Evolutionary conservation across 2,888 invertebrate species (phyloP).

Genomic region (Ectemnius continuus): DNA sequence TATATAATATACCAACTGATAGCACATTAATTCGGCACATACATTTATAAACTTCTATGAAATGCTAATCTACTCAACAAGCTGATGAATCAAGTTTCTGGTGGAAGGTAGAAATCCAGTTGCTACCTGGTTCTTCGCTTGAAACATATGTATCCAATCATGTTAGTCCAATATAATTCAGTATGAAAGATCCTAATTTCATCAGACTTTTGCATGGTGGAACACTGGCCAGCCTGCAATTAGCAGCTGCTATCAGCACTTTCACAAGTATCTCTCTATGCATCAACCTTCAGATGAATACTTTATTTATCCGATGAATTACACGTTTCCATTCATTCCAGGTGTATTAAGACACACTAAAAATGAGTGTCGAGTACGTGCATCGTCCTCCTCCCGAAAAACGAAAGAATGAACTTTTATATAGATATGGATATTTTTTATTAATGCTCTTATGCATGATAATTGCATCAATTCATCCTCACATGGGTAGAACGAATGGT

Average conservation of each 20-base stretch:
- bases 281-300: not conserved
- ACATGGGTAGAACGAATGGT: conserved; percentile 69
- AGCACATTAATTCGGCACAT: no score
- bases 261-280: not conserved
- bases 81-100: no score
- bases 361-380: conserved; percentile 39
- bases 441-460: conserved; percentile 72
- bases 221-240: not conserved
- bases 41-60: no score
- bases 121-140: no score
- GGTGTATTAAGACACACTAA: conserved; percentile 23
- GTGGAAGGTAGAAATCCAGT: no score
- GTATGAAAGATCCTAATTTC: no score
- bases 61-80: no score
- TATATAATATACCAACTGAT: not conserved
- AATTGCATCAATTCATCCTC: conserved; percentile 70
- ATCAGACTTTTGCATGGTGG: not conserved
- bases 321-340: conserved; percentile 16
- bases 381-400: conserved; percentile 33
- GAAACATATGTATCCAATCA: no score
- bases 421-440: conserved; percentile 71
- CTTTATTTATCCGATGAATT: not conserved
- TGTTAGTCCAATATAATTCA: no score
- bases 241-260: not conserved
- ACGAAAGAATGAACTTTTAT: conserved; percentile 55